These are phyloP conservation scores for Agapostemon virescens DNA, from an alignment of 2,888 invertebrate genomes.

Conservation along the genomic window DNA sequence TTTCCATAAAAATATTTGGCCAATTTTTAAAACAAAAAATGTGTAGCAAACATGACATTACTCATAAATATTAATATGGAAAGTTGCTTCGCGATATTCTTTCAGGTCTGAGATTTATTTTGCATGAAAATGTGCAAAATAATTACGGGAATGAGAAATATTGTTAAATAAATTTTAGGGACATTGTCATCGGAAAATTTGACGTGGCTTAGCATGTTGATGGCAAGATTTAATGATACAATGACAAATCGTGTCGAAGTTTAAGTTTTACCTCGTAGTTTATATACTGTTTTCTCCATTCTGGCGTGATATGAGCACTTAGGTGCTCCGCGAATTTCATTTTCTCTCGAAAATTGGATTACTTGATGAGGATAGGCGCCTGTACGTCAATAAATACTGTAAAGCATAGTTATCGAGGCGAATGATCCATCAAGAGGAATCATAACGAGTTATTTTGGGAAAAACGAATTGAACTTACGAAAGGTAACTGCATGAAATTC, in stretches of 20 bases:
- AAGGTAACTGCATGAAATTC: constrained; percentile 23
- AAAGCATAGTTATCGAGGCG: not conserved
- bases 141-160: not conserved
- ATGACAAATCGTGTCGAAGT: not conserved
- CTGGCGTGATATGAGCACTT: constrained; percentile 93
- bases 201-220: not conserved
- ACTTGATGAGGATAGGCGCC: not conserved
- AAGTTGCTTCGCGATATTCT: not conserved
- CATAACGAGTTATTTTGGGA: constrained; percentile 49
- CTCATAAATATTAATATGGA: not conserved
- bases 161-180: not conserved
- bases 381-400: constrained; percentile 18
- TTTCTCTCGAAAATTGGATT: constrained; percentile 54
- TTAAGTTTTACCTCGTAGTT: constrained; percentile 85
- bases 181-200: not conserved
- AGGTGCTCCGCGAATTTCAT: constrained; percentile 97
- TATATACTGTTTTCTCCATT: constrained; percentile 94
- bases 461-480: constrained; percentile 8
- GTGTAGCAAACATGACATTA: not conserved
- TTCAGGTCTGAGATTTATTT: not conserved
- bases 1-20: constrained; percentile 35
- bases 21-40: not conserved
- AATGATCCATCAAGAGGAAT: constrained; percentile 26
- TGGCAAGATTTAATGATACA: not conserved
- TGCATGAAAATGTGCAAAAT: not conserved